Base-by-base conservation (phyloP, 92 coral and sea anemone genomes). In the Siderastrea siderea region DNA sequence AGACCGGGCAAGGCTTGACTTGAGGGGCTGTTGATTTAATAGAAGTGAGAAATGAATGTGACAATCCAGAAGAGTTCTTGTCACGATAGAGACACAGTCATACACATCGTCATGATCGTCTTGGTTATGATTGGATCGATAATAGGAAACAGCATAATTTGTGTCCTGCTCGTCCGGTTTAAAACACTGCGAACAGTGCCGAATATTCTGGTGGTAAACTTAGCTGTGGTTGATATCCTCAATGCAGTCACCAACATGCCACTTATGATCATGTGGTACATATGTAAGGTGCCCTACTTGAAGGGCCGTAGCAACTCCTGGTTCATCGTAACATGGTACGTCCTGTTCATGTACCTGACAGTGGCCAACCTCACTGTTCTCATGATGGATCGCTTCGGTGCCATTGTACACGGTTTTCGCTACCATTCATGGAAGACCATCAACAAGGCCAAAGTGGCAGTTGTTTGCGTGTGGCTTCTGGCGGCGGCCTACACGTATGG, bases 341-440 rank as follows among this genome's bases (percentile, higher is more conserved):
- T 93, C 1, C 72, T 93, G 6, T 91, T 83, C 77, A 95, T 95
- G 96, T 91, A 77, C 80, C 74, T 95, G n/a, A 93, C 91, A 1
- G 94, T 91, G 47, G 85, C 90, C n/a, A 87, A 94, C 71, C 92
- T 95, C 12, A 90, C 92, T 2, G 95, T 86, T 45, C 91, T 95
- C 4, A 93, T 92, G 91, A 67, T 95, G 92, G 98, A 95, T 87
- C 95, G 98, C 57, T 95, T 84, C 71, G 98, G 96, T 48, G 98
- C 98, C 48, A 91, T 95, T 62, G 96, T 94, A 14, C 96, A 93
- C 61, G 92, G 98, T 12, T 71, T 95, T 15, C 79, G 88, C 16
- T 95, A 95, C 78, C 95, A 95, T 26, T 60, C 93, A 3, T 95
- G 98, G 98, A 95, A 95, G 85, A 93, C 98, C 11, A 68, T 61